Percentiles rank a stretch among this genome's conserved stretches.
Conservation (phyloP, 2,797 vertebrate genomes). For the Nannoperca australis region DNA sequence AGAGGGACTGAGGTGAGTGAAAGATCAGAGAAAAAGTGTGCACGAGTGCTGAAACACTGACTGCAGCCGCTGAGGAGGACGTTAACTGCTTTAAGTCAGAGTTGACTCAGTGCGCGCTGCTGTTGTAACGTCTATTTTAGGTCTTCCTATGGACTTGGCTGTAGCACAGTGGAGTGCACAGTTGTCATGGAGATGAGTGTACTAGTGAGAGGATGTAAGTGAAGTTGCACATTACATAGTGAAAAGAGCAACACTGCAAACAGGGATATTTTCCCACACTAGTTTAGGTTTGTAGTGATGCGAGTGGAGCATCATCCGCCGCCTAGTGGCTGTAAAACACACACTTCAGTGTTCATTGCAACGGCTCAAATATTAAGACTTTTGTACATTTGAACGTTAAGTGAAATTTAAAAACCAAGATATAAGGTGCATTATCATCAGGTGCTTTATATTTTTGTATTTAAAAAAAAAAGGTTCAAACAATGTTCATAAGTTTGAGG, state of each 20-base stretch:
- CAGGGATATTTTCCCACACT: conserved; percentile 5
- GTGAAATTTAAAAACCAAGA: neutral
- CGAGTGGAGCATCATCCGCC: neutral
- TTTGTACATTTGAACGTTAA: neutral
- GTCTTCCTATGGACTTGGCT: conserved; percentile 24
- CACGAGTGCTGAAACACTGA: conserved; percentile 1
- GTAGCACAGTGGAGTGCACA: conserved; percentile 20
- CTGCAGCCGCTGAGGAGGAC: conserved; percentile 20
- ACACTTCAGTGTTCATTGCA: neutral
- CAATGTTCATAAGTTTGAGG: neutral
- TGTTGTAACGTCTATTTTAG: conserved; percentile 49
- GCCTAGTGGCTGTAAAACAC: neutral
- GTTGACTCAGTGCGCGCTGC: conserved; percentile 1
- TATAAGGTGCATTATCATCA: neutral
- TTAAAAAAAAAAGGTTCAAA: neutral
- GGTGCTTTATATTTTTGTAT: neutral
- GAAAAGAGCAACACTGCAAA: conserved; percentile 29
- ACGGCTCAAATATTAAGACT: neutral
- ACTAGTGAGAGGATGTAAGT: neutral
- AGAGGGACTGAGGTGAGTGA: neutral
- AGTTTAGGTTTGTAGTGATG: neutral
- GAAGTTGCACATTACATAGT: conserved; percentile 6
- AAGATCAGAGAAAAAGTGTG: neutral
- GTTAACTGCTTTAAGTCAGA: conserved; percentile 18
- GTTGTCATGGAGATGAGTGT: conserved; percentile 53